Base-by-base conservation (phyloP, 2,888 invertebrate species). In the Panzeria rudis region DNA sequence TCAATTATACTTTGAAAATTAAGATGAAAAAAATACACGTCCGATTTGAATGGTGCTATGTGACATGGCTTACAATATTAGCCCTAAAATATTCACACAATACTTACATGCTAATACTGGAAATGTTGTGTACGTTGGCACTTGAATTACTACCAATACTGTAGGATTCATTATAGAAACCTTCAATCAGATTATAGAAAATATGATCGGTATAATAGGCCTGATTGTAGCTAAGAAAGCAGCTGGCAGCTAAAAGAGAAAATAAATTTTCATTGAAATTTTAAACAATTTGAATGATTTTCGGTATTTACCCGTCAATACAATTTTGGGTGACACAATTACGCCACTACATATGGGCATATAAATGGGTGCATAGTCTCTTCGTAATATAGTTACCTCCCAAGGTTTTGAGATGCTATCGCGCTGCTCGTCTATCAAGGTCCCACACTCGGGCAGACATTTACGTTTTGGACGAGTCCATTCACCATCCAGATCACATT, bases 391-490 rank as follows among this genome's bases (percentile, higher is more conserved):
- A 38, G 88, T 90, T 3, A 89, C 90, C 20, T 90, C 80, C 92
- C 91, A 92, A 7, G 91, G 92, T 6, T 88, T 88, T 7, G n/a
- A 44, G 71, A n/a, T 35, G 62, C 41, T 81, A 6, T 59, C 76
- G 41, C 59, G 44, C 23, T 84, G 79, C 0, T 50, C 54, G 0
- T 41, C 52, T 2, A 50, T 84, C 20, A 86, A 41, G 3, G 15
- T 59, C 1, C 91, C 91, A 66, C 91, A 92, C 2, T 88, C 78
- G 3, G 89, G 89, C 13, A 78, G 73, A 76, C 91, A 92, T 3
- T 76, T 82, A 4, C 86, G 87, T 47, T 89, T 87, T 2, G 64
- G 7, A 23, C 82, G 79, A 20, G 86, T 79, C 92, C 92, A 92
- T 44, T 86, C 80, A 1, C 90, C 90, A 79, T 87, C 56, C 0